These are phyloP conservation scores for Eptesicus fuscus DNA, from an alignment of 2,113 vertebrate species.

Conservation along the genomic window DNA sequence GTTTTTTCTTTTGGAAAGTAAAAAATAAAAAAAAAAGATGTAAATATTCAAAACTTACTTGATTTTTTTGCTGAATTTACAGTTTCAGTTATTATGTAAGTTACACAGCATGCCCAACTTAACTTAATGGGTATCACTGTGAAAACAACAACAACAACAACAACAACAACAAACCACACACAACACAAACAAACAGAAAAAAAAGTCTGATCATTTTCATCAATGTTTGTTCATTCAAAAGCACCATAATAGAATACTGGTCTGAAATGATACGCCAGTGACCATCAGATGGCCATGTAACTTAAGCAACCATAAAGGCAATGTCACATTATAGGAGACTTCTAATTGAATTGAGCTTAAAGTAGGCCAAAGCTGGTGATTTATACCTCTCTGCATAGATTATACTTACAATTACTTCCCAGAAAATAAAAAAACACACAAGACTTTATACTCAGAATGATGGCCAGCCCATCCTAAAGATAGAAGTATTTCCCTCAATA, in stretches of 20 bases:
- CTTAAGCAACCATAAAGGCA: conserved; percentile 38
- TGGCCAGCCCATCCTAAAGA: neutral
- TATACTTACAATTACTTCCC: conserved; percentile 46
- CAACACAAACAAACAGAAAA: neutral
- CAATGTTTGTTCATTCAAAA: conserved; percentile 36
- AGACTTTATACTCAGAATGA: neutral
- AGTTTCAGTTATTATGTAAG: neutral
- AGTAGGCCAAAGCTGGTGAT: conserved; percentile 47
- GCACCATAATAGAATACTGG: neutral
- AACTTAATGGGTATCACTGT: neutral
- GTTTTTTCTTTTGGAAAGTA: neutral
- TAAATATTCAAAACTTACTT: neutral
- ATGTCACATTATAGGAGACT: conserved; percentile 35
- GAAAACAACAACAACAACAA: neutral
- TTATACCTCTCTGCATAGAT: conserved; percentile 39
- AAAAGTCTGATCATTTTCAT: conserved; percentile 32
- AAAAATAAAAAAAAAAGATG: neutral
- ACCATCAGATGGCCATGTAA: neutral
- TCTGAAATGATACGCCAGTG: neutral
- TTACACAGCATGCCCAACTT: neutral
- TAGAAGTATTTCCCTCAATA: neutral
- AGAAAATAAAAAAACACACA: conserved; percentile 31
- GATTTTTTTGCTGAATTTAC: neutral
- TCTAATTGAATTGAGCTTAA: conserved; percentile 65
- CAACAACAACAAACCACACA: neutral